Conservation (phyloP, 2,797 vertebrate species). For the Schizopygopsis malacanthus region DNA sequence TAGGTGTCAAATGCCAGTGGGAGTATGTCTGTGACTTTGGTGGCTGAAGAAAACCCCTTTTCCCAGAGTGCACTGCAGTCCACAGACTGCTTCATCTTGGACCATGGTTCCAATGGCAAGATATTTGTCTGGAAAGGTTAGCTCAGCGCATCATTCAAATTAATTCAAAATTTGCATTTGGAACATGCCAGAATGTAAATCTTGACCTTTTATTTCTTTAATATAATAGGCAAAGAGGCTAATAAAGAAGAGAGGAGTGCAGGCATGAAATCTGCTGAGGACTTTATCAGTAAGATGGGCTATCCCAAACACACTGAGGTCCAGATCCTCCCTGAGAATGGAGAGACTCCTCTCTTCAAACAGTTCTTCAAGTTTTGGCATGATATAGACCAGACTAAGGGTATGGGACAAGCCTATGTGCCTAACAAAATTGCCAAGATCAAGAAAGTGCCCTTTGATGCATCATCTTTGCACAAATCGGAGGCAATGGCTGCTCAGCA, state of each 20-base stretch:
- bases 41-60: conserved; percentile 70
- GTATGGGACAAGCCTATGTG: conserved; percentile 67
- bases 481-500: conserved; percentile 75
- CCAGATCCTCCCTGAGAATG: conserved; percentile 71
- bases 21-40: conserved; percentile 65
- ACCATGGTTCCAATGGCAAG: conserved; percentile 67
- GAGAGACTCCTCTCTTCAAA: conserved; percentile 75
- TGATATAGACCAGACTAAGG: conserved; percentile 65
- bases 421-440: conserved; percentile 70
- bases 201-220: not conserved
- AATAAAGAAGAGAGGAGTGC: conserved; percentile 66
- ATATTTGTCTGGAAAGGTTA: conserved; percentile 79
- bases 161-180: not conserved
- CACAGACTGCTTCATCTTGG: conserved; percentile 75
- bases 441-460: conserved; percentile 74
- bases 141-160: conserved; percentile 1
- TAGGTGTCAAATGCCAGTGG: conserved; percentile 72
- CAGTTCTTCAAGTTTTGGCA: conserved; percentile 77
- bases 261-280: conserved; percentile 63
- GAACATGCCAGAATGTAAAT: not conserved
- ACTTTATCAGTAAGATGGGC: conserved; percentile 69
- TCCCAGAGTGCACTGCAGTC: conserved; percentile 67
- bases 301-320: conserved; percentile 71
- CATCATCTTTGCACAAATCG: conserved; percentile 66
- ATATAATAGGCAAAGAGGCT: conserved; percentile 67